Percentiles rank a stretch among this genome's conserved stretches.
Evolutionary conservation across 2,888 invertebrate species (phyloP).

Genomic region (Polydrusus cervinus): DNA sequence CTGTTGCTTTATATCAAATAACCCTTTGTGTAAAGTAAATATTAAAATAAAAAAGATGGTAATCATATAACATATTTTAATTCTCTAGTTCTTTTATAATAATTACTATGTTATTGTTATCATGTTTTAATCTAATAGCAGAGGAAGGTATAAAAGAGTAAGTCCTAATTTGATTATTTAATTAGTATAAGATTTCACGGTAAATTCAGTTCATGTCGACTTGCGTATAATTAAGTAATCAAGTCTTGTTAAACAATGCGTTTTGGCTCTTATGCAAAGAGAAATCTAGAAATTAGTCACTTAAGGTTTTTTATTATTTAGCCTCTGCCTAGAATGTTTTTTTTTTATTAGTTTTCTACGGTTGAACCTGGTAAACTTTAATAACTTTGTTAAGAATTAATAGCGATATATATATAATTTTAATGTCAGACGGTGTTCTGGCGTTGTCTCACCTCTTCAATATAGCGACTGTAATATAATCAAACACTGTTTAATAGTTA

Average conservation of each 20-base stretch:
- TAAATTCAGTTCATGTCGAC: slow-evolving; percentile 11
- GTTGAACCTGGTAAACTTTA: no score
- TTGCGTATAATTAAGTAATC: slow-evolving; percentile 23
- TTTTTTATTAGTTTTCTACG: background rate
- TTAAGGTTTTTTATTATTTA: background rate
- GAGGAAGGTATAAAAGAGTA: background rate
- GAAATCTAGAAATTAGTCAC: slow-evolving; percentile 21
- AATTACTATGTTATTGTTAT: slow-evolving; percentile 15
- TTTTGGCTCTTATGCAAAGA: slow-evolving; percentile 21
- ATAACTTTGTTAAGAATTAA: no score
- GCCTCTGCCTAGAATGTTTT: background rate
- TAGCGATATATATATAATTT: no score
- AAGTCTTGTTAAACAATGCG: slow-evolving; percentile 21
- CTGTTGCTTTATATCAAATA: no score
- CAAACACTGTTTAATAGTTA: no score
- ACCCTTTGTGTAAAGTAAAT: no score
- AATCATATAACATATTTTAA: background rate
- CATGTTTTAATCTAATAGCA: background rate
- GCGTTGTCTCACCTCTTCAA: no score
- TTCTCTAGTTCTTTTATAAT: background rate
- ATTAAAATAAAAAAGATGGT: background rate
- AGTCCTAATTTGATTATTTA: slow-evolving; percentile 5
- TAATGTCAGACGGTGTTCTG: no score
- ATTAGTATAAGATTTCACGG: slow-evolving; percentile 18
- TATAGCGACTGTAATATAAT: no score